Conservation (phyloP, 2,888 invertebrate genomes). For the Pimpla rufipes region DNA sequence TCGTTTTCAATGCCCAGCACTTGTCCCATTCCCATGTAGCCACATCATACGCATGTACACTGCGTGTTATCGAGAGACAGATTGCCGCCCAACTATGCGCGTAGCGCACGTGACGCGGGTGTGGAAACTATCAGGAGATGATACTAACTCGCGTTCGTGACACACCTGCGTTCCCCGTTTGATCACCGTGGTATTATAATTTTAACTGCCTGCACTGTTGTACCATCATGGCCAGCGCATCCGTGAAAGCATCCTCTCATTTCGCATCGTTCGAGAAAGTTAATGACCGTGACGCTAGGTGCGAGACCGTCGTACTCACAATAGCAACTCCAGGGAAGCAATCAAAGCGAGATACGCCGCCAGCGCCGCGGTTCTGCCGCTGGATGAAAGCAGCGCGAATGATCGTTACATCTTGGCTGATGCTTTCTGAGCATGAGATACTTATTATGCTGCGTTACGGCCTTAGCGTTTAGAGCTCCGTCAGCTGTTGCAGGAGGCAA, state of each 20-base stretch:
- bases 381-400: constrained; percentile 57
- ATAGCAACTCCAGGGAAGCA: constrained; percentile 40
- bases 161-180: constrained; percentile 9
- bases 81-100: neutral
- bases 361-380: constrained; percentile 25
- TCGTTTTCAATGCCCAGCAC: neutral
- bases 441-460: constrained; percentile 42
- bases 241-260: constrained; percentile 62
- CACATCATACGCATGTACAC: constrained; percentile 4
- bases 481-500: neutral
- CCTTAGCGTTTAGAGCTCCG: constrained; percentile 46
- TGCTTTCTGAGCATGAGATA: constrained; percentile 23
- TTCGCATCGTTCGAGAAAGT: constrained; percentile 75
- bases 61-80: neutral
- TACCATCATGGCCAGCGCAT: constrained; percentile 44
- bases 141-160: constrained; percentile 24
- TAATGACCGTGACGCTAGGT: constrained; percentile 70
- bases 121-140: constrained; percentile 18
- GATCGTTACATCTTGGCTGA: constrained; percentile 54
- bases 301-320: constrained; percentile 24
- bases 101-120: neutral
- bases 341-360: constrained; percentile 17
- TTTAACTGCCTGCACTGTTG: neutral
- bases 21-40: constrained; percentile 1
- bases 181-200: constrained; percentile 25